Base-by-base conservation (phyloP, 2,888 invertebrate genomes). In the Nebria brevicollis region DNA sequence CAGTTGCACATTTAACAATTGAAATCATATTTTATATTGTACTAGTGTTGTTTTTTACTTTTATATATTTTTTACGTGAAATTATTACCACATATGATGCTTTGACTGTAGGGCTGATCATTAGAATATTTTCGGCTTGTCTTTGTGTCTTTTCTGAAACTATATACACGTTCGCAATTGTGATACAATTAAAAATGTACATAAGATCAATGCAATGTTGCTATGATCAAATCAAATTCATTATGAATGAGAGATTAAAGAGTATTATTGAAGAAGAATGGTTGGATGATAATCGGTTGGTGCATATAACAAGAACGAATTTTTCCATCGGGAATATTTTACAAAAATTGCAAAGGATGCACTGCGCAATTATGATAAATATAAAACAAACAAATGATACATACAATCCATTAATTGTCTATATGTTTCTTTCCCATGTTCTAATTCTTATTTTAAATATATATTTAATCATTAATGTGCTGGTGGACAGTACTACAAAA, bases 361-460 rank as follows among this genome's bases (percentile, higher is more conserved):
- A 78, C 34, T 73, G 66, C 20, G 78, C 73, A 1, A 78, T 78
- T 25, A 74, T 74, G 41, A 13, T 41, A 42, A 78, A 78, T 66
- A 65, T 73, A n/a, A 10, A 73, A 66, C 73, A 73, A 6, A 42
- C 73, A n/a, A 78, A 73, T 42, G 20, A 15, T 10, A 15, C 73
- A 15, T 74, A 73, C 15, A 72, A 78, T 66, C 78, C 78, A 20
- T 66, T 10, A 34, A 41, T 66, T 66, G 10, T 74, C 20, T 13
- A 42, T n/a, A 66, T 73, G 25, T 42, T 78, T n/a, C 66, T 72
- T n/a, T 15, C 41, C 7, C 26, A 80, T 80, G 65, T 80, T 1
- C 15, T 80, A n/a, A 75, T 75, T 15, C 75, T 80, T 66, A 75
- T 80, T 15, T 54, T 75, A 75, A 75, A 80, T 80, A 72, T 70